Base-by-base conservation (phyloP, 2,888 invertebrate species). In the Plebejus melissa region DNA sequence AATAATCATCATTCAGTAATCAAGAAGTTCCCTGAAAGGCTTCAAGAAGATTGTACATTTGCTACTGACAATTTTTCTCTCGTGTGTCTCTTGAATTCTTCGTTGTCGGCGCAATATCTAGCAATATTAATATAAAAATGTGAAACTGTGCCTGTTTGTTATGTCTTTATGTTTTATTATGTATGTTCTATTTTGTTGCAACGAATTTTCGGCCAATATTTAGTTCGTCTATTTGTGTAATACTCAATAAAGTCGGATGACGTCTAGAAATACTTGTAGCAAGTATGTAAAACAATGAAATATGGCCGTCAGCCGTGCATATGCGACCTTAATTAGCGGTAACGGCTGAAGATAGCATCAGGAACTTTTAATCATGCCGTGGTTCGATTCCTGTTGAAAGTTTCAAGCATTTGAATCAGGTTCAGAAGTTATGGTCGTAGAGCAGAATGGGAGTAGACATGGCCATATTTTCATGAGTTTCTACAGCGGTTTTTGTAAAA, bases 351-450 rank as follows among this genome's bases (percentile, higher is more conserved):
- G 41, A 28, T 46, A 9, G 71, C 46, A 9, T 71, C 70, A 50
- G 22, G 28, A 71, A 71, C 71, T 71, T 71, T 71, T 71, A 71
- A 50, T 71, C 71, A 46, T 71, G 22, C 46, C 71, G 41, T 46
- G 71, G 50, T 71, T 71, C 28, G 71, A 71, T 50, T 71, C 71
- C 50, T 28, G 46, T 71, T 41, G 71, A 71, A 71, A 71, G 46
- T 71, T 71, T 71, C 71, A 71, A 71, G 46, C 71, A 71, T 71
- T 46, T 50, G 41, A 71, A 71, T 71, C 71, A 46, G 71, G 22
- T 71, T 71, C 71, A 50, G 65, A 71, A 71, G 71, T 71, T 71
- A 46, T 46, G 46, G 46, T 28, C 2, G 16, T 32, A 65, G 65
- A 65, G 32, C 28, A 13, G 4, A 32, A 32, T 65, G 4, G 11